Evolutionary conservation across 1,140 invertebrate species (phyloP).

Genomic region (Diorhabda carinulata): DNA sequence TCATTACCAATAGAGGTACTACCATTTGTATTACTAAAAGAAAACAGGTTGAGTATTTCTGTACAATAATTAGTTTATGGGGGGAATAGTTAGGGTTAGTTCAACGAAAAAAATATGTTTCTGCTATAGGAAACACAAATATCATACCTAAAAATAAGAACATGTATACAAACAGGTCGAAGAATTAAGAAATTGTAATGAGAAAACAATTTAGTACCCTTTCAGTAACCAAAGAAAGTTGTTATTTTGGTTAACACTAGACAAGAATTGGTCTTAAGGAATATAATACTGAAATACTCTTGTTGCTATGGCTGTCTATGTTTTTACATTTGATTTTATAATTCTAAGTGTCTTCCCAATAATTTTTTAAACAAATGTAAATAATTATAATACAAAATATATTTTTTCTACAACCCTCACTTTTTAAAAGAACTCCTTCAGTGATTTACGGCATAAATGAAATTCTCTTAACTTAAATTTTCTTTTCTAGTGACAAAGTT

Average conservation of each 20-base stretch:
- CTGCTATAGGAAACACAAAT: no score
- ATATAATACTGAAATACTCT: constrained; percentile 1
- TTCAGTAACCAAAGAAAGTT: no score
- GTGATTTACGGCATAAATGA: neutral
- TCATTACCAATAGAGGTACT: no score
- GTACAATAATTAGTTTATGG: no score
- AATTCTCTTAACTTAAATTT: neutral
- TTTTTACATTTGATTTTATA: neutral
- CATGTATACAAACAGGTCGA: no score
- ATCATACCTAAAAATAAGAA: no score
- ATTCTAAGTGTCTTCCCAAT: neutral
- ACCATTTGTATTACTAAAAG: no score
- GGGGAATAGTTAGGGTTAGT: no score
- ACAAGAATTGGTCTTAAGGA: neutral
- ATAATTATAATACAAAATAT: neutral
- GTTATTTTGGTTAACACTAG: neutral
- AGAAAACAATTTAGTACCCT: no score
- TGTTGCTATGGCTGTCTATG: neutral
- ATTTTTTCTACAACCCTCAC: neutral
- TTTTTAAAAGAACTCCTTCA: neutral
- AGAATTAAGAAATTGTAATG: no score
- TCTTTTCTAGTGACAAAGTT: neutral
- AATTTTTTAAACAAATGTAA: neutral
- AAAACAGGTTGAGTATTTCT: no score
- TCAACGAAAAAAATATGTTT: no score